phyloP scores from a whole-genome alignment of 2,888 invertebrate species.

The Harpagoxenus sublaevis region DNA sequence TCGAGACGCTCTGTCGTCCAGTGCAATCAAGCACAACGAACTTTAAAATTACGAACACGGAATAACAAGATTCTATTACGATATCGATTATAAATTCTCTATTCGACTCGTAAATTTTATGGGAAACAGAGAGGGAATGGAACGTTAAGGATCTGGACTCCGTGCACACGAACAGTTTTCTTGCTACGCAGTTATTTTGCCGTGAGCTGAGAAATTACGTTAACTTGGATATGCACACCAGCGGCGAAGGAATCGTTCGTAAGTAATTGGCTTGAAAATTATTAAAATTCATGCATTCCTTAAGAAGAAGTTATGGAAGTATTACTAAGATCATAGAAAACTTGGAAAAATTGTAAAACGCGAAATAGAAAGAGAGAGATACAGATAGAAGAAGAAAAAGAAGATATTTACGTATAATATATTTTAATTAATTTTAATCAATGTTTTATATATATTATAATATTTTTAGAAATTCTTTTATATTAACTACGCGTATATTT shows the following conservation, averaged over 20 bases:
- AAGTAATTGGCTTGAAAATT: not conserved
- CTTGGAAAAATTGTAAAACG: not conserved
- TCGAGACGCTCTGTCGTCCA: slow-evolving; percentile 37
- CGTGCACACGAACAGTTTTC: slow-evolving; percentile 26
- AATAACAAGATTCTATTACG: slow-evolving; percentile 40
- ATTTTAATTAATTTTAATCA: not conserved
- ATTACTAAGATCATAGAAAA: not conserved
- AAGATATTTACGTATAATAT: not conserved
- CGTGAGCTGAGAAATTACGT: not conserved
- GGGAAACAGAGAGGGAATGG: slow-evolving; percentile 21
- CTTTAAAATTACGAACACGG: slow-evolving; percentile 47
- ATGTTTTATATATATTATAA: not conserved
- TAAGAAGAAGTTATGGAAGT: not conserved
- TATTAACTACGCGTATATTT: not conserved
- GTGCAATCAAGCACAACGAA: slow-evolving; percentile 42
- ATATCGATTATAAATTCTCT: slow-evolving; percentile 51
- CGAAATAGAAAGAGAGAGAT: slow-evolving; percentile 2
- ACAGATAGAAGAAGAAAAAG: not conserved
- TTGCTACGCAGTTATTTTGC: not conserved
- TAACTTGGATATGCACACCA: not conserved
- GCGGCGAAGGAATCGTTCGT: not conserved
- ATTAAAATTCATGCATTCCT: not conserved
- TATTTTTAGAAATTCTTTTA: not conserved
- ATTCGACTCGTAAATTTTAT: slow-evolving; percentile 36
- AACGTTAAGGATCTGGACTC: slow-evolving; percentile 31